Base-by-base conservation (phyloP, 2,797 vertebrate species). In the Trematomus bernacchii region DNA sequence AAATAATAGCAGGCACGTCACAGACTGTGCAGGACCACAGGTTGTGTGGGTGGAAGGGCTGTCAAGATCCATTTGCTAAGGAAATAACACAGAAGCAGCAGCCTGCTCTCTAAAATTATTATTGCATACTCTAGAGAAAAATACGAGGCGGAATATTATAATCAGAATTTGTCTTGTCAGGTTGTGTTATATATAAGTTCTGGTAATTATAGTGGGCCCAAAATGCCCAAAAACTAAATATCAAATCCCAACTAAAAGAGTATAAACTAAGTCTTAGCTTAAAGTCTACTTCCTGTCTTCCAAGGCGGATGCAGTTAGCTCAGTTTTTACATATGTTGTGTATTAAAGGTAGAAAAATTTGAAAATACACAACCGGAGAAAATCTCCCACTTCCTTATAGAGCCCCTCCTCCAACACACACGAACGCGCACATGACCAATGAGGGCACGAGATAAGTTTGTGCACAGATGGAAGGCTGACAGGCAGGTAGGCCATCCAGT, bases 31-130 rank as follows among this genome's bases (percentile, higher is more conserved):
- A 73, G 74, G 77, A 57, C 57, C 64, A 66, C 63, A 76, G 85
- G 79, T 68, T 77, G 70, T 79, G 89, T 87, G 76, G 87, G 87
- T 67, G 88, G 75, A 54, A 83, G 48, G 33, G 44, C 78, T 79
- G 77, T 85, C 79, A 58, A 43, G 71, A 84, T 64, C 63, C 76
- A 76, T 85, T 76, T 71, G 65, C 59, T 54, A 60, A 71, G 55
- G 50, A 91, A 78, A 79, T 80, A 6, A 78, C 48, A 76, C 59
- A 79, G 53, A 1, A 60, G 63, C 71, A 71, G 47, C 67, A 21
- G 75, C 19, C 52, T 51, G 48, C 14, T 7, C 33, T 6, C 7
- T 37, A 37, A 16, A 6, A 47, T 16, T 47, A 33, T 43, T 66
- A 21, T 65, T 58, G 11, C 9, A 21, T 61, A 40, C 47, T 42